These are phyloP conservation scores for Theodoxus fluviatilis DNA, from an alignment of 2,888 invertebrate species.

Conservation along the genomic window DNA sequence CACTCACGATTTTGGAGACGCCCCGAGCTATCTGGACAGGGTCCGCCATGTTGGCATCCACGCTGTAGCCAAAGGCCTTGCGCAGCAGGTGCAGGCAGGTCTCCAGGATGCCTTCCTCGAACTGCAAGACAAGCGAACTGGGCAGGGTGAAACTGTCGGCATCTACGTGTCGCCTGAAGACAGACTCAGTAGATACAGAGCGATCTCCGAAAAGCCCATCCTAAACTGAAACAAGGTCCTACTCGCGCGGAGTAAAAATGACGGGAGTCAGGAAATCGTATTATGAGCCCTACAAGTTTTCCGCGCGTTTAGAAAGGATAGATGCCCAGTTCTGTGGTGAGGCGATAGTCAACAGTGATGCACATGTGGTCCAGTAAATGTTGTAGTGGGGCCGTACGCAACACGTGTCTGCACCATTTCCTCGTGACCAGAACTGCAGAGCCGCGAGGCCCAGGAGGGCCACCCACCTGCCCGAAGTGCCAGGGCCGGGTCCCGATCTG, in stretches of 20 bases:
- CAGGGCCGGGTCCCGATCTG: slow-evolving; percentile 76
- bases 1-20: slow-evolving; percentile 30
- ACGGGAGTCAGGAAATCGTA: no score
- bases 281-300: no score
- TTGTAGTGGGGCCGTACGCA: no score
- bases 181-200: neutral
- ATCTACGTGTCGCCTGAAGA: neutral
- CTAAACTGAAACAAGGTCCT: neutral
- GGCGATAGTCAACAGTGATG: no score
- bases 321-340: no score
- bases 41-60: slow-evolving; percentile 26
- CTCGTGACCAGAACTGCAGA: no score
- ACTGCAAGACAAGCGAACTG: slow-evolving; percentile 31
- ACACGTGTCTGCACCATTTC: no score
- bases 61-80: slow-evolving; percentile 30
- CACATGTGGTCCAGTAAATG: no score
- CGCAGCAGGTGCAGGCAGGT: slow-evolving; percentile 36
- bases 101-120: slow-evolving; percentile 42
- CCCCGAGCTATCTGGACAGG: slow-evolving; percentile 26
- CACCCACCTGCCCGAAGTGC: slow-evolving; percentile 83
- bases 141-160: neutral
- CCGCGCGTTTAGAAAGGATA: no score
- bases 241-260: neutral
- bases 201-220: neutral
- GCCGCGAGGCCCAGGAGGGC: no score